Base-by-base conservation (phyloP, 1,140 invertebrate species). In the Lucilia sericata region DNA sequence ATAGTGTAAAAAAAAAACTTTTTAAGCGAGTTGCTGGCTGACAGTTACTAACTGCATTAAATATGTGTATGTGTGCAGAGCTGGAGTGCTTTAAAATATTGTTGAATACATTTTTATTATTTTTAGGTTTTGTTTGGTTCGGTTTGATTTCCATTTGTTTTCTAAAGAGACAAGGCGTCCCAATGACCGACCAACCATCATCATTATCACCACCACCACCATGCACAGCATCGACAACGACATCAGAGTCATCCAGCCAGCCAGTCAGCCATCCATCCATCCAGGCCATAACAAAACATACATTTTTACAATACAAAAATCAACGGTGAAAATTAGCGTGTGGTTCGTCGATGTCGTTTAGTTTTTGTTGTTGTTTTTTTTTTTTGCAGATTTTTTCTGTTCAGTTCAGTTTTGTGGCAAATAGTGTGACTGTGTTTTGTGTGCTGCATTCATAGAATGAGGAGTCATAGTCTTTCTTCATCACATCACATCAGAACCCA, bases 261-360 rank as follows among this genome's bases (percentile, higher is more conserved):
- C 74, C 42, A 75, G 14, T 13, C 25, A 30, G 1, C 14, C 55
- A 60, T 25, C 74, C 30, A 75, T 13, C 74, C 42, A 75, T 13
- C 30, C 74, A 17, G 30, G 10, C 74, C 30, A 75, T 10, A 36
- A 8, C 30, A 17, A 36, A 12, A 3, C 74, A 75, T 34, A n/a
- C 25, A 34, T 17, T 7, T 36, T 1, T 19, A 47, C 36, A 78
- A 78, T 47, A 47, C 34, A 47, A 78, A 19, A 78, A 42, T 42
- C 17, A 42, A 78, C 36, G 75, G 30, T 47, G 75, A 42, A 78
- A 78, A 78, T 78, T 78, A 78, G 75, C 75, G n/a, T 47, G 75
- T 78, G 75, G 75, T 78, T 70, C 65, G n/a, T 70, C 65, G 21
- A 21, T 21, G 65, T 70, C 65, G 19, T 21, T 70, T 60, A 60